phyloP scores from a whole-genome alignment of 2,113 vertebrate genomes.

The Oreochromis aureus region DNA sequence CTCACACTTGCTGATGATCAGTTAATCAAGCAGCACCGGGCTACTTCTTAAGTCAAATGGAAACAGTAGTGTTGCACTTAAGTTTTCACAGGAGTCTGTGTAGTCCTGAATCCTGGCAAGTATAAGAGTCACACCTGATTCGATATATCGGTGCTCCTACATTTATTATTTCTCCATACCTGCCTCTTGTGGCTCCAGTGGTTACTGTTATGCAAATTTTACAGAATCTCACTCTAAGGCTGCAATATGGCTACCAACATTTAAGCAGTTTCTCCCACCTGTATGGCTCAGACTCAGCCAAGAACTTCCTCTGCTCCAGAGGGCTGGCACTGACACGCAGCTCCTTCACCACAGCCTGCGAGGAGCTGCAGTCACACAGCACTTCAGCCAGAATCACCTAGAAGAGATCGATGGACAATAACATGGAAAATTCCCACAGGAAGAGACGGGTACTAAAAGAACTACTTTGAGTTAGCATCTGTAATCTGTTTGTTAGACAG shows the following conservation, averaged over 20 bases:
- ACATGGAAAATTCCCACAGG: neutral
- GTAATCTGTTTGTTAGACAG: neutral
- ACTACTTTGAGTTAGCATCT: neutral
- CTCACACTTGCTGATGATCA: neutral
- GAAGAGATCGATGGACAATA: neutral
- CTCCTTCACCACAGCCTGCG: constrained; percentile 91
- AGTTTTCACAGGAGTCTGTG: neutral
- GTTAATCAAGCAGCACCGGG: neutral
- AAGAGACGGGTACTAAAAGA: neutral
- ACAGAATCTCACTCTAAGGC: neutral
- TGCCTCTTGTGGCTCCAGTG: neutral
- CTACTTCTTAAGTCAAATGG: neutral
- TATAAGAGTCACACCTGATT: neutral
- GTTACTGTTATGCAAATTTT: neutral
- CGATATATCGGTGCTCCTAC: neutral
- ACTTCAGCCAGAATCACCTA: constrained; percentile 91
- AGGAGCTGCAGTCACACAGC: constrained; percentile 85
- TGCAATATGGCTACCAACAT: neutral
- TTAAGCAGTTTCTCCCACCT: constrained; percentile 66
- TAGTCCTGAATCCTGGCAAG: neutral
- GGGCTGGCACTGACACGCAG: constrained; percentile 83
- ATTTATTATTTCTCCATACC: neutral
- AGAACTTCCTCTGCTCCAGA: constrained; percentile 88
- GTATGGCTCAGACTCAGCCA: constrained; percentile 87
- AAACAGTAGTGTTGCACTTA: neutral